phyloP scores from a whole-genome alignment of 1,140 invertebrate genomes.

The Bombus impatiens region DNA sequence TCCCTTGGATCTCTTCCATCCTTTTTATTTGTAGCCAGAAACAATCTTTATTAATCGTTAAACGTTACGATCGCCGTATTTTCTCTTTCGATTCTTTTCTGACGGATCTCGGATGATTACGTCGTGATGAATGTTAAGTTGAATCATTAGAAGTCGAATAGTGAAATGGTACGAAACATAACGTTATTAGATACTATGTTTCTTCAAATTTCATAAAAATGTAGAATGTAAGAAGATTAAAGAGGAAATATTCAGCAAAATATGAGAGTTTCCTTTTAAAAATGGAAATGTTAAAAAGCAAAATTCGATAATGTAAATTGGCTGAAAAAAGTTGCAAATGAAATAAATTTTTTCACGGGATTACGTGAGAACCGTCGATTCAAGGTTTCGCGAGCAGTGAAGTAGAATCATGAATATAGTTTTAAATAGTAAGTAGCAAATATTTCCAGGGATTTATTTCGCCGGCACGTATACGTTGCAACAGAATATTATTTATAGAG shows the following conservation, averaged over 20 bases:
- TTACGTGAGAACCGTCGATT: not conserved
- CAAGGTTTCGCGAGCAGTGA: not conserved
- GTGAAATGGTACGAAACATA: too few species aligned
- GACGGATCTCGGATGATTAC: not conserved
- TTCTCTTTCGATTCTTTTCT: not conserved
- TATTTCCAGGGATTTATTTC: conserved; percentile 37
- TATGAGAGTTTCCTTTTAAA: too few species aligned
- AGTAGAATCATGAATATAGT: not conserved
- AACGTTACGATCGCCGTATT: not conserved
- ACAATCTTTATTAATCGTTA: not conserved
- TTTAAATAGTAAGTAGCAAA: conserved; percentile 33
- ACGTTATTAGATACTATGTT: not conserved
- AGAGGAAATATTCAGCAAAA: too few species aligned
- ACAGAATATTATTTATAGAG: conserved; percentile 49
- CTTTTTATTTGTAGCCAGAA: too few species aligned
- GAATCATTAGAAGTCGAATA: not conserved
- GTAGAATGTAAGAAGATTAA: too few species aligned
- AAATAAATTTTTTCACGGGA: not conserved
- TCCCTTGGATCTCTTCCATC: not conserved
- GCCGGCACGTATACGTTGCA: conserved; percentile 4
- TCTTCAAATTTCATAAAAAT: not conserved
- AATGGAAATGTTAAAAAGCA: too few species aligned
- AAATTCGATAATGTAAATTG: too few species aligned
- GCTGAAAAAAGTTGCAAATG: too few species aligned
- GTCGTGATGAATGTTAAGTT: too few species aligned